A percentile compares a stretch with the other conserved stretches of the same genome.
Conservation (phyloP, 2,888 invertebrate genomes). For the Morinoia aosen region DNA sequence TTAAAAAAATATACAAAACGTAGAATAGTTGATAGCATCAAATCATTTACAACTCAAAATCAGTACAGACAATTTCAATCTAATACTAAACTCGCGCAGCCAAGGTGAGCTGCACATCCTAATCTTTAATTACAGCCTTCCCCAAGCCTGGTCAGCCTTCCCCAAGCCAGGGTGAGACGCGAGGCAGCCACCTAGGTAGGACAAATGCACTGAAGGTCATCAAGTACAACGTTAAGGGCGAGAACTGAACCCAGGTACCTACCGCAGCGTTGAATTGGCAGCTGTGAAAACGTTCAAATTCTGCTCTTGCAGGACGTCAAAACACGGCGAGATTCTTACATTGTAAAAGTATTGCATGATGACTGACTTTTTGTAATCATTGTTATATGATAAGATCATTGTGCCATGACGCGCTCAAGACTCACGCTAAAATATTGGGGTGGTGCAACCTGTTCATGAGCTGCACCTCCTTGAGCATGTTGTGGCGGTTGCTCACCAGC, state of each 20-base stretch:
- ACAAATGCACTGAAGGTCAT: slow-evolving; percentile 2
- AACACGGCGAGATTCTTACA: background rate
- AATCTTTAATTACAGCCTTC: background rate
- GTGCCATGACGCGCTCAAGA: background rate
- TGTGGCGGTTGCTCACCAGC: slow-evolving; percentile 91
- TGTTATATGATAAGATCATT: background rate
- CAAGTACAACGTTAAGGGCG: background rate
- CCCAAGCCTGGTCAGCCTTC: slow-evolving; percentile 58
- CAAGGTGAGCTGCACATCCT: background rate
- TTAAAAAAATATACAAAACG: background rate
- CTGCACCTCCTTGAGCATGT: slow-evolving; percentile 97
- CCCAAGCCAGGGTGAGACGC: slow-evolving; percentile 42
- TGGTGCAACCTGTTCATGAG: slow-evolving; percentile 95
- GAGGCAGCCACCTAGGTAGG: background rate
- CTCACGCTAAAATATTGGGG: slow-evolving; percentile 91
- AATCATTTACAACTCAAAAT: background rate
- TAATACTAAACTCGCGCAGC: background rate
- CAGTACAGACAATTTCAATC: background rate
- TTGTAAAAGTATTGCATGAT: background rate
- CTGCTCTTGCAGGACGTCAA: background rate
- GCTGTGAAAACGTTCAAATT: background rate
- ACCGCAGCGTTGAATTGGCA: background rate
- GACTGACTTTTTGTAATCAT: background rate
- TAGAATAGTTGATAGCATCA: background rate
- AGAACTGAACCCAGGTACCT: background rate